These are phyloP conservation scores for Sebastes alutus DNA, from an alignment of 2,797 vertebrate genomes.

Conservation along the genomic window DNA sequence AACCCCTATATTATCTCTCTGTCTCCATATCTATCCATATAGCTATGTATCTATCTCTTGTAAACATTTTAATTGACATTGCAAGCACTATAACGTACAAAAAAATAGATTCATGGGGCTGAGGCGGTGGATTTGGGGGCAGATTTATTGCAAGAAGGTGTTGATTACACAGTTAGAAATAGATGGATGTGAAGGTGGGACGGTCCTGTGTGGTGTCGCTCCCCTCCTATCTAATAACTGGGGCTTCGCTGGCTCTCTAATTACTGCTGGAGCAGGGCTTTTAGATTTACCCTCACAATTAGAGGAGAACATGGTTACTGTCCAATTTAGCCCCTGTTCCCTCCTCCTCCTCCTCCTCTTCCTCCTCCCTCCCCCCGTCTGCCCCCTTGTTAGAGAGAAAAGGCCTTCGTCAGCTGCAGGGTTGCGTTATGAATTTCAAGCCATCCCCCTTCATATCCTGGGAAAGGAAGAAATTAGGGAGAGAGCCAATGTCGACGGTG, in stretches of 20 bases:
- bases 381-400: constrained; percentile 62
- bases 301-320: constrained; percentile 70
- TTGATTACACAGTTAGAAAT: constrained; percentile 46
- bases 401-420: constrained; percentile 88
- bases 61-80: background rate
- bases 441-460: constrained; percentile 87
- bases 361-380: constrained; percentile 10
- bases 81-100: background rate
- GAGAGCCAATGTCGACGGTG: constrained; percentile 62
- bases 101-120: background rate
- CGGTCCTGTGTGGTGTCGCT: constrained; percentile 45
- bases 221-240: constrained; percentile 63
- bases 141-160: constrained; percentile 32
- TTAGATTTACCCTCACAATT: constrained; percentile 78
- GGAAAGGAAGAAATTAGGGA: constrained; percentile 77
- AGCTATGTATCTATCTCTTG: background rate
- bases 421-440: constrained; percentile 87
- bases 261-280: constrained; percentile 70
- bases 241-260: constrained; percentile 65
- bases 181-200: constrained; percentile 30
- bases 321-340: constrained; percentile 62
- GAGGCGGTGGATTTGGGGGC: background rate
- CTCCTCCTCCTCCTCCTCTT: background rate
- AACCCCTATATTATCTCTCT: background rate
- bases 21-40: background rate